Evolutionary conservation across 2,797 vertebrate species (phyloP), one percentile per base, ranked within the genome.

Genomic region (Onychomys leucogaster): DNA sequence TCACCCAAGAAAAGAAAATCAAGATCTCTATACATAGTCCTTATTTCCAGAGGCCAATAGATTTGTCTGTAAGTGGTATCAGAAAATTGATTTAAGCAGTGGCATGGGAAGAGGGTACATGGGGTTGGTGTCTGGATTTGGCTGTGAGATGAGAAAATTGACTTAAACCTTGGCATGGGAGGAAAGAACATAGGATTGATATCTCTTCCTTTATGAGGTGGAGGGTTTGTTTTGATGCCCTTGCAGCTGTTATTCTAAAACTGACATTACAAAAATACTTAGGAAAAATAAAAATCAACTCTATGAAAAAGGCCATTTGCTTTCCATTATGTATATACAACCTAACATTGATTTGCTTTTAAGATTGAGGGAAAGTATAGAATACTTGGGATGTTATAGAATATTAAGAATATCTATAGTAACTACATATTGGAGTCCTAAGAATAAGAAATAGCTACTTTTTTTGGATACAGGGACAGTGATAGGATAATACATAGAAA

Each of bases 231-330:
- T 25, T 12, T 57, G 17, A 49, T 80, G 29, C 2, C 32, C 75
- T 41, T 14, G n/a, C 43, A 94, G 57, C 5, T 87, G 7, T 91
- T 57, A 77, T 55, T 95, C 27, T 55, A 90, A 95, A 92, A 94
- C 67, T 92, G 88, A 49, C 71, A 71, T 67, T 82, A 90, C 57
- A 88, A 88, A 65, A 4, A 88, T 84, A 91, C 59, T 90, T 85
- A 92, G 37, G 27, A 84, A 83, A 83, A 29, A 32, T 29, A 63
- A 63, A 83, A 63, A 49, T 67, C 29, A 89, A 73, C 63, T 94
- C 55, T 89, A 57, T 88, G 41, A 71, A 96, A 89, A 96, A 23
- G 32, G 0, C 21, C 52, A 10, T 49, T 19, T 82, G n/a, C 3
- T 80, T 90, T 43, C n/a, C 91, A 0, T 90, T 91, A 86, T 69